Evolutionary conservation across 1,140 invertebrate genomes (phyloP), one percentile per base, ranked within the genome.

Genomic region (Cydia fagiglandana): DNA sequence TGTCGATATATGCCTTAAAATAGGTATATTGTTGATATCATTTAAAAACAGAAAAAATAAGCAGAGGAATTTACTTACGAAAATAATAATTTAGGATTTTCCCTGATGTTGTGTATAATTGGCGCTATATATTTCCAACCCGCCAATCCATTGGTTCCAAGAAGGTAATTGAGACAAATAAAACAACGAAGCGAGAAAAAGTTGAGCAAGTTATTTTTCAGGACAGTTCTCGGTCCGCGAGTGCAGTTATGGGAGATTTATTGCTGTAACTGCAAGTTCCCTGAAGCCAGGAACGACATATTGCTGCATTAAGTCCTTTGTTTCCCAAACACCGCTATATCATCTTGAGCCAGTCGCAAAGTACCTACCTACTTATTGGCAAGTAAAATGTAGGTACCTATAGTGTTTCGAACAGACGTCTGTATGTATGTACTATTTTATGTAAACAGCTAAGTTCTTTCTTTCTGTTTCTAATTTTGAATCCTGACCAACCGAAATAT

Each of bases 301-400:
- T 68, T 68, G 64, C 56, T 61, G 56, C 56, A 24, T 61, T 61
- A 24, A 61, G 56, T 61, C 56, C 56, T 68, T 68, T 68, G 64
- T 68, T 68, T 68, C 30, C 12, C 64, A 68, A 68, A 68, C 30
- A 68, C 64, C 64, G 30, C 24, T 68, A 68, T 34, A 34, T 68
- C 64, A 68, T 68, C 24, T 38, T 68, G 2, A 34, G 9, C 45
- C 4, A 15, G 45, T 47, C 45, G 45, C 45, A 4, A 68, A 38
- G 64, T 34, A 61, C 24, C 24, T 24, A 24, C 24, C 24, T 24
- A 24, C 15, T 61, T 12, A 61, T 61, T 61, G 56, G 56, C 9
- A 61, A 24, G 7, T 24, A 61, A 61, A 61, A 61, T 56, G 53
- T 61, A n/a, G n/a, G n/a, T n/a, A n/a, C n/a, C n/a, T n/a, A 24